phyloP scores from a whole-genome alignment of 2,113 vertebrate species.

The Campylorhamphus procurvoides region DNA sequence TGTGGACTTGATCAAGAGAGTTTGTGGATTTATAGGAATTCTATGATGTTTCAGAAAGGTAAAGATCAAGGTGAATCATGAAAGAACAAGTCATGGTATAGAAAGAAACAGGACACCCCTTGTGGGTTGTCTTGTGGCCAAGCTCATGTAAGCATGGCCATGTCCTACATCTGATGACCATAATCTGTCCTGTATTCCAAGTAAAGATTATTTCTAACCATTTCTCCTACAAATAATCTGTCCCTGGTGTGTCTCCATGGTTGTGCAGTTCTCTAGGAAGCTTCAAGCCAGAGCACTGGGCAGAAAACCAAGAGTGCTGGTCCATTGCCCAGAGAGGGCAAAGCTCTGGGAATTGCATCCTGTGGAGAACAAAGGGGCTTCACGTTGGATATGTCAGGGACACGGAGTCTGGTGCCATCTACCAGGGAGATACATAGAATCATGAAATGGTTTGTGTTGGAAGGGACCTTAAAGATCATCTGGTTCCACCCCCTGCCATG shows the following conservation, averaged over 20 bases:
- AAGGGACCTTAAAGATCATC: background rate
- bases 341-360: background rate
- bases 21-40: background rate
- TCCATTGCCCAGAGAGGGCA: background rate
- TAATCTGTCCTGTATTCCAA: background rate
- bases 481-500: background rate
- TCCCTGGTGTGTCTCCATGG: background rate
- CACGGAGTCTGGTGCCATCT: background rate
- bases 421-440: background rate
- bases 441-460: background rate
- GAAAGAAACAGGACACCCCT: background rate
- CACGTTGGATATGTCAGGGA: background rate
- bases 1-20: background rate
- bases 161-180: background rate
- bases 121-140: background rate
- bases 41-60: background rate
- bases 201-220: background rate
- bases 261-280: background rate
- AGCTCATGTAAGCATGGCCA: background rate
- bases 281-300: background rate
- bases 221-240: background rate
- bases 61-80: background rate
- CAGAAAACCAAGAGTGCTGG: background rate
- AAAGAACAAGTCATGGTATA: background rate
- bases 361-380: background rate